Base-by-base conservation (phyloP, 1,140 invertebrate genomes). In the Pygmarrhopalites habei region DNA sequence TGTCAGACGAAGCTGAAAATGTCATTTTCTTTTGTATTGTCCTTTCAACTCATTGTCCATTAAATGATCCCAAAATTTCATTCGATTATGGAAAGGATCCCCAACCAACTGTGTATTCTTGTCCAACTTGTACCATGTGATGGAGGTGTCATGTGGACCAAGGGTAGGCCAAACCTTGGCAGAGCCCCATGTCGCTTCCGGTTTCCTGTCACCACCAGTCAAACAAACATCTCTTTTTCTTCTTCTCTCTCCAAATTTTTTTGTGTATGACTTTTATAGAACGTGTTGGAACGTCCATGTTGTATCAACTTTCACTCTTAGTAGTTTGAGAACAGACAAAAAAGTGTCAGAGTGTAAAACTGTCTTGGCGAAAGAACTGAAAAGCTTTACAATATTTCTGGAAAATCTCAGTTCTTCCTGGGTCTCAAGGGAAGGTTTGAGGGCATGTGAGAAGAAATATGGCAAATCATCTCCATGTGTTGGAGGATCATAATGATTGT, bases 391-490 rank as follows among this genome's bases (percentile, higher is more conserved):
- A 12, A 62, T 19, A 28, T 44, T 32, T 43, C 58, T 39, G 4
- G 62, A 64, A 44, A 68, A 64, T 19, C 43, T 39, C 29, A 19
- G 5, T 17, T 46, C 43, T 35, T 52, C 44, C 1, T 32, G 3
- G 14, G 10, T 47, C 4, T 47, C 25, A 1, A 32, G 17, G 21
- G 44, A 46, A 30, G 41, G 43, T 43, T 26, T 17, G 12, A 41
- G 26, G 12, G 35, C 39, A 15, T 23, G 26, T 28, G 60, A 55
- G 26, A 68, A 68, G 23, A 68, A 49, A 32, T 58, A 62, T 19
- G 55, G 58, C 12, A 68, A 21, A 12, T 64, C 62, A 25, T 68
- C 66, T 1, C 21, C n/a, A 25, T 64, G 62, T 26, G 62, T 25
- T 51, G 41, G 19, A 17, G 25, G 26, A 10, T 25, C 25, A 35